These are phyloP conservation scores for Megalops atlanticus DNA, from an alignment of 2,113 vertebrate genomes.

Conservation along the genomic window DNA sequence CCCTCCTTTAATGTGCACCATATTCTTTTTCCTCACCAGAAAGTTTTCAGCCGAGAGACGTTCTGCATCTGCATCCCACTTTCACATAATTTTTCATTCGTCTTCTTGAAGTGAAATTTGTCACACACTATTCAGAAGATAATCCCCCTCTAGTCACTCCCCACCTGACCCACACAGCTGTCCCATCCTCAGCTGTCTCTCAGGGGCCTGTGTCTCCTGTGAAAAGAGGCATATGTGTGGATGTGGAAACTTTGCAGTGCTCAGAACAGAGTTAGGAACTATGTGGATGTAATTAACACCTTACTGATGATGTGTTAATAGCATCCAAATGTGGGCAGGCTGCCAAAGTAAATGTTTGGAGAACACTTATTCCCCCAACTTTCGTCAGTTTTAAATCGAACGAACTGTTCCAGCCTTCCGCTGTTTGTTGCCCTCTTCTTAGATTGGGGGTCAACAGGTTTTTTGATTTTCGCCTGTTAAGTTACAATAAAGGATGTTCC, in stretches of 20 bases:
- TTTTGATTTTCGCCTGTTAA: background rate
- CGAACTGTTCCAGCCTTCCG: background rate
- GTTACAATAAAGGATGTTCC: background rate
- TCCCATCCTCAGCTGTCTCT: background rate
- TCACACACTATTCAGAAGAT: background rate
- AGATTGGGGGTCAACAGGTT: background rate
- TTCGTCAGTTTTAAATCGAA: background rate
- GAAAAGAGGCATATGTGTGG: no score
- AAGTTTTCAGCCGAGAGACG: background rate
- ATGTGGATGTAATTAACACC: conserved; percentile 9
- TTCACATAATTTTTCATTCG: background rate
- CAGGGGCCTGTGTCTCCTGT: background rate
- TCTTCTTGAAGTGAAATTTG: background rate
- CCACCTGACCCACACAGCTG: background rate
- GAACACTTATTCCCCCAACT: background rate
- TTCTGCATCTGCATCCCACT: background rate
- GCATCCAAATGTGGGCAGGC: background rate
- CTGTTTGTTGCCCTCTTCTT: background rate
- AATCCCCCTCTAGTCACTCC: no score
- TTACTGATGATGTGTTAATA: conserved; percentile 2
- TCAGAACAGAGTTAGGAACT: background rate
- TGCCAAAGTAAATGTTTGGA: background rate
- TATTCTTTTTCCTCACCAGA: background rate
- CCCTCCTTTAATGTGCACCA: background rate
- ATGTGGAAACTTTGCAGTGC: background rate